These are phyloP conservation scores for Enteromius thamalakanensis DNA, from an alignment of 2,797 vertebrate genomes.

Conservation along the genomic window DNA sequence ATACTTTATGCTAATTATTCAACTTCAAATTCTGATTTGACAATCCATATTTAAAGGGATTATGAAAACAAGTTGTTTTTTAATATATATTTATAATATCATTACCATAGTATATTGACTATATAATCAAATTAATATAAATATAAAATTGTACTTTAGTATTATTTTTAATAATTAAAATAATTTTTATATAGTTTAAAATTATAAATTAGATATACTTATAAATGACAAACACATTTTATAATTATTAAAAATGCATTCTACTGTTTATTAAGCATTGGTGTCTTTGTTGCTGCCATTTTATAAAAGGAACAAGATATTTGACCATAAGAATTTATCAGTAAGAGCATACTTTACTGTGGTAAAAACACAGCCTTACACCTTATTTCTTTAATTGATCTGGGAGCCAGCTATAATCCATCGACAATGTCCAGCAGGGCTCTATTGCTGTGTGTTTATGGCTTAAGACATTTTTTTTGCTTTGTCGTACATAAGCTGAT, in stretches of 20 bases:
- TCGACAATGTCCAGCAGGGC: neutral
- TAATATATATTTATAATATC: neutral
- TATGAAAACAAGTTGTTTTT: neutral
- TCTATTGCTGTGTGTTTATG: neutral
- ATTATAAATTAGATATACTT: neutral
- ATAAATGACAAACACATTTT: neutral
- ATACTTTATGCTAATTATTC: neutral
- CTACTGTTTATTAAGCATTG: neutral
- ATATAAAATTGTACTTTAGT: neutral
- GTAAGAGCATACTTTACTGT: neutral
- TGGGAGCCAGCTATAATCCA: neutral
- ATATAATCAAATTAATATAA: neutral
- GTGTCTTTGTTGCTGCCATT: neutral
- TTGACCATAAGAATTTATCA: neutral
- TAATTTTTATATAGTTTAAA: neutral
- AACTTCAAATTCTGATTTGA: neutral
- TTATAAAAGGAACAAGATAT: neutral
- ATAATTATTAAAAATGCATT: neutral
- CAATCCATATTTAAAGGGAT: neutral
- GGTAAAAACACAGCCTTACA: neutral
- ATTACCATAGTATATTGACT: neutral
- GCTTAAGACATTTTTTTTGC: neutral
- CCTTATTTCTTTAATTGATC: neutral
- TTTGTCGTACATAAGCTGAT: neutral
- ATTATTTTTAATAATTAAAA: conserved; percentile 1